These are phyloP conservation scores for Drosophila tani DNA, from an alignment of 1,140 invertebrate species.

Conservation along the genomic window DNA sequence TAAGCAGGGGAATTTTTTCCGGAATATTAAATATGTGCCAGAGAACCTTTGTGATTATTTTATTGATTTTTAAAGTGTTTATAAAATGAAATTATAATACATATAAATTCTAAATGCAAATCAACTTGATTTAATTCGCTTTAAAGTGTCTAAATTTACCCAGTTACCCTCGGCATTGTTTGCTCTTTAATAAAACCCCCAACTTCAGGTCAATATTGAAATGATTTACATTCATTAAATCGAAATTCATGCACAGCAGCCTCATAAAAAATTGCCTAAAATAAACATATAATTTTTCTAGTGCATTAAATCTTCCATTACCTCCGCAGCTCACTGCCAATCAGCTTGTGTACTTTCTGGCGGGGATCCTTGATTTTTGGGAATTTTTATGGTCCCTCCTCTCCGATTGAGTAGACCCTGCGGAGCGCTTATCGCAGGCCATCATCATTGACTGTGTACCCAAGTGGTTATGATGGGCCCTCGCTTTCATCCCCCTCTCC, in stretches of 20 bases:
- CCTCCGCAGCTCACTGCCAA: background rate
- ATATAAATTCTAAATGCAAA: background rate
- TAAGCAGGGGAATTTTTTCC: background rate
- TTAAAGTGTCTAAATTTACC: no score
- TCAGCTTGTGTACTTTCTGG: slow-evolving; percentile 30
- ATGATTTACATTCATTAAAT: slow-evolving; percentile 53
- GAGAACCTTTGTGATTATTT: background rate
- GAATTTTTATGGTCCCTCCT: slow-evolving; percentile 57
- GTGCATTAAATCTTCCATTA: slow-evolving; percentile 47
- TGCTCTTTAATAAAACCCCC: background rate
- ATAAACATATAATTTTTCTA: slow-evolving; percentile 53
- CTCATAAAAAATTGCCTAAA: slow-evolving; percentile 27
- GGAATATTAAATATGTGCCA: background rate
- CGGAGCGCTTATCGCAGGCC: slow-evolving; percentile 73
- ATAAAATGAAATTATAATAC: background rate
- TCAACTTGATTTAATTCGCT: background rate
- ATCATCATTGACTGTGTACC: slow-evolving; percentile 73
- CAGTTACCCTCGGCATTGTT: no score
- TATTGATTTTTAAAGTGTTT: background rate
- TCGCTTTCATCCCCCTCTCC: background rate
- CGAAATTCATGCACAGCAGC: slow-evolving; percentile 21
- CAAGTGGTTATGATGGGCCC: slow-evolving; percentile 47
- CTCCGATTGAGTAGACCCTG: slow-evolving; percentile 66
- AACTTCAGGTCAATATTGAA: slow-evolving; percentile 20
- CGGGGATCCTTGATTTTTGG: slow-evolving; percentile 22